These are phyloP conservation scores for Benthosema pterotum DNA, from an alignment of 2,797 vertebrate genomes.

Conservation along the genomic window DNA sequence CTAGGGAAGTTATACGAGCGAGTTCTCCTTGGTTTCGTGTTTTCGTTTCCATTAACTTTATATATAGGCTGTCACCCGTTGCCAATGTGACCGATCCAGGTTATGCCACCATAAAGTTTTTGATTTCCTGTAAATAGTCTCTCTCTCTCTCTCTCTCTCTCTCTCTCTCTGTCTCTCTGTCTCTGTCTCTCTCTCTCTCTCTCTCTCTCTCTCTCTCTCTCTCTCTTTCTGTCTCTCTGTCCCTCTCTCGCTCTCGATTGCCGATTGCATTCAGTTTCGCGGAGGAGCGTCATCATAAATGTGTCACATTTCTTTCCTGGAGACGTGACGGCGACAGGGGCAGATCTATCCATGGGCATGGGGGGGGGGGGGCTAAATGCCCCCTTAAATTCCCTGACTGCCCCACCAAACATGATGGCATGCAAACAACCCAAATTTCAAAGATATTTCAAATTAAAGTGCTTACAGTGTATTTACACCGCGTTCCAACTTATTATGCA, in stretches of 20 bases:
- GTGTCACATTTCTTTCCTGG: constrained; percentile 39
- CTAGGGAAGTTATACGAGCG: constrained; percentile 63
- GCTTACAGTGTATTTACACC: no score
- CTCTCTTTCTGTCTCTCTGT: constrained; percentile 2
- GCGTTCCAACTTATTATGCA: no score
- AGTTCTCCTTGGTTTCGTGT: constrained; percentile 47
- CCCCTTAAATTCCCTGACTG: no score
- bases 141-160: constrained; percentile 21
- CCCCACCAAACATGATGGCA: no score
- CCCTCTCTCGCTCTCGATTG: no score
- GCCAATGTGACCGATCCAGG: constrained; percentile 39
- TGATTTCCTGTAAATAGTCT: constrained; percentile 32
- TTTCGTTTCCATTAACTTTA: constrained; percentile 59
- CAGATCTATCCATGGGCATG: no score
- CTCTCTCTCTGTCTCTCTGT: not conserved
- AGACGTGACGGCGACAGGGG: no score
- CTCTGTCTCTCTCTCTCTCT: not conserved
- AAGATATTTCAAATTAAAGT: no score
- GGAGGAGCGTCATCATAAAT: constrained; percentile 40
- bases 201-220: not conserved
- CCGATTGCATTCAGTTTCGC: constrained; percentile 52
- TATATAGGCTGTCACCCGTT: constrained; percentile 50
- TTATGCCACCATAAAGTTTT: constrained; percentile 39
- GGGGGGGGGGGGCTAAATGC: no score
- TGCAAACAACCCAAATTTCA: no score